These are phyloP conservation scores for Eulemur rufifrons DNA, from an alignment of 2,113 vertebrate genomes.

Conservation along the genomic window DNA sequence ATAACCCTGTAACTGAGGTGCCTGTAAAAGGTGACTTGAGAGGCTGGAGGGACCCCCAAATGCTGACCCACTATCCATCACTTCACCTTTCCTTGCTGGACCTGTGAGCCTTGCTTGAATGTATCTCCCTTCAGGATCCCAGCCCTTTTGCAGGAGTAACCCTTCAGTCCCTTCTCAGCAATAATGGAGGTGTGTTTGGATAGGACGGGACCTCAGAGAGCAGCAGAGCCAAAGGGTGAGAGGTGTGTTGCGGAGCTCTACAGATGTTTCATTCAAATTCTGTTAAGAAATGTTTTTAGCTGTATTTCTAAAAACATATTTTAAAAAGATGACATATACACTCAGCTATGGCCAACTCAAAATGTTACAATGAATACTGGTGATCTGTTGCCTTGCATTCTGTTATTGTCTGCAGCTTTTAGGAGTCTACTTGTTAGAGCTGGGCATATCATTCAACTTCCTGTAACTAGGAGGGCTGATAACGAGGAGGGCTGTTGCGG, in stretches of 20 bases:
- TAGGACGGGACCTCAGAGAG: background rate
- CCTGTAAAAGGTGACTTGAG: background rate
- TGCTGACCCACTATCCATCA: background rate
- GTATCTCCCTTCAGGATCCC: background rate
- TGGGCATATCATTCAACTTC: background rate
- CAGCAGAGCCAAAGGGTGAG: fast-evolving
- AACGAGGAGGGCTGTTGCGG: background rate
- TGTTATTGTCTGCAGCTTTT: background rate
- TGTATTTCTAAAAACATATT: background rate
- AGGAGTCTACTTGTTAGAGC: background rate
- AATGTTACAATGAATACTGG: background rate
- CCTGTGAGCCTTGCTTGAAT: background rate
- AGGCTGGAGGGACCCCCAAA: no score
- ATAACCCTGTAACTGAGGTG: background rate
- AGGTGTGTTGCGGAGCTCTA: background rate
- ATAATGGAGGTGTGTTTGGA: background rate
- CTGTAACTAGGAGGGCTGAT: background rate
- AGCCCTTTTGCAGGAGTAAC: background rate
- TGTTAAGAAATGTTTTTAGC: background rate
- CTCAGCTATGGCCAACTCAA: background rate
- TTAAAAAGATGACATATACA: background rate
- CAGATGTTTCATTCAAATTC: background rate
- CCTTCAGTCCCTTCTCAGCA: background rate
- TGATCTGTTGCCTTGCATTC: fast-evolving
- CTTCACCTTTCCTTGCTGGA: background rate